Evolutionary conservation across 2,888 invertebrate species (phyloP).

Genomic region (Parapristionchus giblindavisi): DNA sequence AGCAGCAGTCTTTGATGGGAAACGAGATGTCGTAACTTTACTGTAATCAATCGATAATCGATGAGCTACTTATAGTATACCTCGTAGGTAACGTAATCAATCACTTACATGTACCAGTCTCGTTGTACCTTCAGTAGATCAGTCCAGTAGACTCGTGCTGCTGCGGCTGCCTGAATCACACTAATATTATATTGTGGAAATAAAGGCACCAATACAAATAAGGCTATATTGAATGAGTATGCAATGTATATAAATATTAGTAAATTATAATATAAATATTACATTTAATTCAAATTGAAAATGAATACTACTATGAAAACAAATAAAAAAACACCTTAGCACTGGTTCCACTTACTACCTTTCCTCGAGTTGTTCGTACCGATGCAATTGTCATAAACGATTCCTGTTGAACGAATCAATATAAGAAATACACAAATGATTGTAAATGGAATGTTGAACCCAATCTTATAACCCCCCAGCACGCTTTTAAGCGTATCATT

Average conservation of each 20-base stretch:
- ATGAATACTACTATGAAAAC: too few relatives aligned
- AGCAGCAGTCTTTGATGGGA: slow-evolving; percentile 10
- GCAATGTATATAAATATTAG: too few relatives aligned
- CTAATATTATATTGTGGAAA: too few relatives aligned
- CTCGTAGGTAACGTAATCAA: neutral
- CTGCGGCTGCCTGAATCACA: slow-evolving; percentile 13
- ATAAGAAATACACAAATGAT: too few relatives aligned
- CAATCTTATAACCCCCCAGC: too few relatives aligned
- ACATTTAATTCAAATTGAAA: too few relatives aligned
- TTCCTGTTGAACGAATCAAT: neutral
- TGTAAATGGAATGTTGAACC: too few relatives aligned
- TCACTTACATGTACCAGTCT: slow-evolving; percentile 31
- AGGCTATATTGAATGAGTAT: too few relatives aligned
- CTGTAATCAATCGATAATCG: neutral
- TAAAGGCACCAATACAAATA: too few relatives aligned
- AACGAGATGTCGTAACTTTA: slow-evolving; percentile 24
- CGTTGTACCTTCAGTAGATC: slow-evolving; percentile 29
- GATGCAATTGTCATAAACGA: slow-evolving; percentile 9
- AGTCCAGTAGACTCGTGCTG: slow-evolving; percentile 31
- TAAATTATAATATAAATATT: too few relatives aligned
- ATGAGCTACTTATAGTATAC: neutral
- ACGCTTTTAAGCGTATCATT: too few relatives aligned
- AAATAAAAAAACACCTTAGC: too few relatives aligned
- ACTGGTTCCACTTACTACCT: neutral
- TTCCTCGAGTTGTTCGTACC: slow-evolving; percentile 14